Conservation (phyloP, 64 coral and sea anemone genomes). For the Pocillopora verrucosa region DNA sequence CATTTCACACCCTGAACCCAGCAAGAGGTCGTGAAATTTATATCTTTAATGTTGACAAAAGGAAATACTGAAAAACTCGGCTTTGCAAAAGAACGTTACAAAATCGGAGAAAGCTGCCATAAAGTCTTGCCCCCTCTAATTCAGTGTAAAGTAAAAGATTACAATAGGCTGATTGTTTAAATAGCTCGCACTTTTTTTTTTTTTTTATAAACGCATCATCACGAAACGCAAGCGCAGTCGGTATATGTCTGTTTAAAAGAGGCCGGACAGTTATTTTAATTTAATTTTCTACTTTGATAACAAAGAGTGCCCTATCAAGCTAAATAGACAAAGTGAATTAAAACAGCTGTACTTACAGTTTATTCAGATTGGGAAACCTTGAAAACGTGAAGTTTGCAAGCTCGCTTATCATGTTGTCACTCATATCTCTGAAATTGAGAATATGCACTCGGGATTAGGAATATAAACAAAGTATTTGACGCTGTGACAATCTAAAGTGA, state of each 20-base stretch:
- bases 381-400: not conserved
- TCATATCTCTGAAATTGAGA: constrained; percentile 41
- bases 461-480: constrained; percentile 31
- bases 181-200: constrained; percentile 3
- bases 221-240: not conserved
- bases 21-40: constrained; percentile 43
- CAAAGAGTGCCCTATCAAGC: not conserved
- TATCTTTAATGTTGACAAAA: constrained; percentile 17
- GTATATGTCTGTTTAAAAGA: not conserved
- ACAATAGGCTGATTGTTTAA: constrained; percentile 32
- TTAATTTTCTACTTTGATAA: not conserved
- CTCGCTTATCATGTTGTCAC: constrained; percentile 32
- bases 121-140: not conserved
- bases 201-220: constrained; percentile 19
- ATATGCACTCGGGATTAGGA: constrained; percentile 42
- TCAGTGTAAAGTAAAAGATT: constrained; percentile 11
- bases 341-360: constrained; percentile 27
- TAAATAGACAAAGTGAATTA: not conserved
- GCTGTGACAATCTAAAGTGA: constrained; percentile 35
- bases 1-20: constrained; percentile 11
- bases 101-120: not conserved
- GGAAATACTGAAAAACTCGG: constrained; percentile 28
- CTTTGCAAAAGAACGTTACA: not conserved
- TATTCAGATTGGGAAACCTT: not conserved
- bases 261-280: not conserved